Evolutionary conservation across 2,888 invertebrate genomes (phyloP).

Genomic region (Microplitis deprimator): DNA sequence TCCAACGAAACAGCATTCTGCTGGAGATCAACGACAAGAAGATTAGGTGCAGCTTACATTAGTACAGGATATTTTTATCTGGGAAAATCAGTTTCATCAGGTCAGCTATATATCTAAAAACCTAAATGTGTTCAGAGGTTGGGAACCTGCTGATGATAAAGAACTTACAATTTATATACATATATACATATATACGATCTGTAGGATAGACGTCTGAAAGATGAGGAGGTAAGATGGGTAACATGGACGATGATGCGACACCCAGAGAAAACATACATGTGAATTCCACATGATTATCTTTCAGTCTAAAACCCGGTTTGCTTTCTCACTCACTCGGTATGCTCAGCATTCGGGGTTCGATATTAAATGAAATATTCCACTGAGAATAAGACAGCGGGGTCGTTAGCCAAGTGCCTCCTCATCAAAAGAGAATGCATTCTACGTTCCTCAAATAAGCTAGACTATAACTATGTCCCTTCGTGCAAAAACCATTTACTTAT

Average conservation of each 20-base stretch:
- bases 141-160: slow-evolving; percentile 12
- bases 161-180: background rate
- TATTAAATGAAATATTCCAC: slow-evolving; percentile 68
- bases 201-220: background rate
- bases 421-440: slow-evolving; percentile 23
- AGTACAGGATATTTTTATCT: background rate
- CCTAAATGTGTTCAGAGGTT: slow-evolving; percentile 2
- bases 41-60: slow-evolving; percentile 4
- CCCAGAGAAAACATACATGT: slow-evolving; percentile 20
- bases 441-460: slow-evolving; percentile 19
- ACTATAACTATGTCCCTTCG: slow-evolving; percentile 13
- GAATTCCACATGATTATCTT: slow-evolving; percentile 29
- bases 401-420: slow-evolving; percentile 28
- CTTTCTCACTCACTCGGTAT: slow-evolving; percentile 55
- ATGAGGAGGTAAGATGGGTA: background rate
- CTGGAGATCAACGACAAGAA: background rate
- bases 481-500: slow-evolving; percentile 23
- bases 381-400: slow-evolving; percentile 6
- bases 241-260: slow-evolving; percentile 24
- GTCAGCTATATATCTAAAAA: background rate
- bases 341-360: slow-evolving; percentile 65
- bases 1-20: background rate
- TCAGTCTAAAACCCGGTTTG: slow-evolving; percentile 8
- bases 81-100: slow-evolving; percentile 1
- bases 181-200: background rate